Evolutionary conservation across 2,888 invertebrate species (phyloP), one percentile per base, ranked within the genome.

Genomic region (Lamproptera curius): DNA sequence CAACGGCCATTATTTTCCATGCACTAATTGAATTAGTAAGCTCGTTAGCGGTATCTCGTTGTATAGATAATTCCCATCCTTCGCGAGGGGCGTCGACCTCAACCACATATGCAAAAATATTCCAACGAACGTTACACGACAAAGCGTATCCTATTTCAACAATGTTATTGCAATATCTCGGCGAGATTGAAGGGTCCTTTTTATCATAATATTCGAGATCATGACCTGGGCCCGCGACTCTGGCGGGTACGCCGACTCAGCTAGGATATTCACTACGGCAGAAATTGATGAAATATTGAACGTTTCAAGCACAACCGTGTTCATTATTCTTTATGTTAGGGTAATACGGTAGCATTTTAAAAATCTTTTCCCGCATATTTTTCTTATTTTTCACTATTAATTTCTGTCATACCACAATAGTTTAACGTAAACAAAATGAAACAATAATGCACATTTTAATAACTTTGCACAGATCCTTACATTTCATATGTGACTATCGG

Each of bases 151-250:
- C 50, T 50, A 52, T 50, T 39, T 39, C 52, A 56, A 57, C 54
- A 55, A 55, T 63, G 59, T 58, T 62, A 62, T 62, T 61, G 56
- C 62, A 56, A 63, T 63, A 66, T 66, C 61, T 58, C 50, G 54
- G 48, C 52, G 59, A 63, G 61, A 63, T 65, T 59, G 63, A 58
- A 65, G 65, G 61, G 62, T 60, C 61, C n/a, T 62, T 63, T 66
- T 73, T 71, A 70, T 70, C 69, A 74, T 73, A 73, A 65, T 66
- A 70, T 69, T 66, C 58, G 56, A 46, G 55, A 66, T 66, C 64
- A 65, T 65, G 64, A 63, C 55, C 61, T 59, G 52, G 55, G n/a
- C 56, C 3, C 20, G 6, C 50, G 56, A 59, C 56, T 53, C 61
- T 59, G 54, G 42, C 56, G 64, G 67, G 67, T 53, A 65, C 65